A percentile compares a stretch with the other conserved stretches of the same genome.
phyloP scores from a whole-genome alignment of 2,797 vertebrate genomes.

The Gadopsis bispinosus region DNA sequence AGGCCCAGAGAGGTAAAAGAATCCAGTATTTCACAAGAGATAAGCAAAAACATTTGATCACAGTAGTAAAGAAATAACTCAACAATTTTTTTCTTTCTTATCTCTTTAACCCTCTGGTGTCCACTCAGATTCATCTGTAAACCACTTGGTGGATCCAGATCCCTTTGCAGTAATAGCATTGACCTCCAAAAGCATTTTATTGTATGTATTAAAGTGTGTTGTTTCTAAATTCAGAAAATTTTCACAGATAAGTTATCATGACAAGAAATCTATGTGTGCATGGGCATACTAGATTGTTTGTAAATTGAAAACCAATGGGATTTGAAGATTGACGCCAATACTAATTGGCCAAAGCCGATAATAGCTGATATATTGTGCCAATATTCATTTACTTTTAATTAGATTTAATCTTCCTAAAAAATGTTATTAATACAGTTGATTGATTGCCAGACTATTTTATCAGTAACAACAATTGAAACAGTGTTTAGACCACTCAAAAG shows the following conservation, averaged over 20 bases:
- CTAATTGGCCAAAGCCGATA: background rate
- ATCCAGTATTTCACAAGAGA: background rate
- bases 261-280: background rate
- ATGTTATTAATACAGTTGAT: background rate
- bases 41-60: background rate
- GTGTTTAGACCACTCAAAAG: slow-evolving; percentile 9
- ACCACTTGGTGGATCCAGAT: background rate
- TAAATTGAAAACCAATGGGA: background rate
- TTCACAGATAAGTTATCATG: background rate
- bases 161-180: background rate
- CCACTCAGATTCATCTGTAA: background rate
- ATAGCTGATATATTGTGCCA: background rate
- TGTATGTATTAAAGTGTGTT: background rate
- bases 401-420: background rate
- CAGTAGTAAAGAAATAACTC: background rate
- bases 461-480: slow-evolving; percentile 24
- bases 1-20: background rate
- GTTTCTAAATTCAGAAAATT: background rate
- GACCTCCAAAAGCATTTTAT: background rate
- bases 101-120: background rate
- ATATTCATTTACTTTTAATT: background rate
- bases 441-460: slow-evolving; percentile 10
- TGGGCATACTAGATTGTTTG: background rate
- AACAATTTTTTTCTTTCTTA: background rate
- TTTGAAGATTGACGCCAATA: background rate